phyloP scores from a whole-genome alignment of 2,113 vertebrate genomes.

The Electrona antarctica region DNA sequence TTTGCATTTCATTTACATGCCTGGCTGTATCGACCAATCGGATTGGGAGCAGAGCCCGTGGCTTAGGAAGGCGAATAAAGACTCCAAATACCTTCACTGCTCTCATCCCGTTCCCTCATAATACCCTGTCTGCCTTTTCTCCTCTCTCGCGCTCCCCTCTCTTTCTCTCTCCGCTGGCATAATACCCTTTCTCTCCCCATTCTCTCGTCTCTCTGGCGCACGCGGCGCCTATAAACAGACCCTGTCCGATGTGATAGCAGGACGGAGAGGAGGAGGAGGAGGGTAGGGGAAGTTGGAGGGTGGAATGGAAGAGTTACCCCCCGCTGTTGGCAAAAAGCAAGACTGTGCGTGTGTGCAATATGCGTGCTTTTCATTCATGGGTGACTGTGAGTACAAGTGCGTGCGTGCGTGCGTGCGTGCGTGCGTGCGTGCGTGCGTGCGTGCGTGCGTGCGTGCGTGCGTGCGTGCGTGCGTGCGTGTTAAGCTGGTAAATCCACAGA shows the following conservation, averaged over 20 bases:
- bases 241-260: slow-evolving; percentile 73
- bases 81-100: slow-evolving; percentile 79
- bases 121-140: slow-evolving; percentile 77
- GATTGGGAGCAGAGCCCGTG: slow-evolving; percentile 76
- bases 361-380: not conserved
- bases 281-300: not conserved
- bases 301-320: slow-evolving; percentile 29
- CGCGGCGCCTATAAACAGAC: slow-evolving; percentile 67
- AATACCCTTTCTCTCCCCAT: slow-evolving; percentile 72
- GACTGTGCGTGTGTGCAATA: not conserved
- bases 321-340: slow-evolving; percentile 37
- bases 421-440: not conserved
- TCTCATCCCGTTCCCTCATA: slow-evolving; percentile 77
- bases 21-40: slow-evolving; percentile 77
- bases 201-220: slow-evolving; percentile 60
- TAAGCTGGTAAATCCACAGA: too few species aligned
- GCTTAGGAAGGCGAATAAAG: slow-evolving; percentile 79
- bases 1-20: slow-evolving; percentile 83
- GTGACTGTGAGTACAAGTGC: slow-evolving; percentile 1
- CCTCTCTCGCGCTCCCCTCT: slow-evolving; percentile 66
- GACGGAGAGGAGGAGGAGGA: slow-evolving; percentile 41
- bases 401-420: slow-evolving; percentile 7
- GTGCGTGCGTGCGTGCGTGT: not conserved
- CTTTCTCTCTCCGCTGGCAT: slow-evolving; percentile 70
- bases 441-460: not conserved